phyloP scores from a whole-genome alignment of 2,113 vertebrate genomes.

The Gymnogyps californianus region DNA sequence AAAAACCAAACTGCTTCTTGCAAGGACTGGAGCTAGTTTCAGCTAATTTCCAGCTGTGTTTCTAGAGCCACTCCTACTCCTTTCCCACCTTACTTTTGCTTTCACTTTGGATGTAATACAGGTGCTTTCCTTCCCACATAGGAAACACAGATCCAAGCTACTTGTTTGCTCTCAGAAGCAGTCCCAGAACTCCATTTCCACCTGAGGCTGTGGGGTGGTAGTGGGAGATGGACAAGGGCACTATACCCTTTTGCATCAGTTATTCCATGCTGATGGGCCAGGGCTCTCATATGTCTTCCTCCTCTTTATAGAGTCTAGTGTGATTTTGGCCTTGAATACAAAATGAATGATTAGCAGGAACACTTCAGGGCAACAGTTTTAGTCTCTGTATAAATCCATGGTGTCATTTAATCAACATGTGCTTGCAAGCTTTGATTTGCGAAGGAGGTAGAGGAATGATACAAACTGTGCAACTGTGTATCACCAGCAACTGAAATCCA shows the following conservation, averaged over 20 bases:
- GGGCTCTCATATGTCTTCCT: neutral
- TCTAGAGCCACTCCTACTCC: neutral
- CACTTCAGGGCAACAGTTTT: neutral
- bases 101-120: neutral
- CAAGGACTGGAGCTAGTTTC: neutral
- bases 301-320: neutral
- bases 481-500: neutral
- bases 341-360: neutral
- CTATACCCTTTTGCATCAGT: rapidly evolving
- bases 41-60: neutral
- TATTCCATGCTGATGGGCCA: neutral
- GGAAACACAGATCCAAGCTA: neutral
- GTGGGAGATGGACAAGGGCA: neutral
- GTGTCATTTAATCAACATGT: neutral
- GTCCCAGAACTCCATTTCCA: neutral
- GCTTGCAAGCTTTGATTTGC: neutral
- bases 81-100: neutral
- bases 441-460: neutral
- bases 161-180: neutral
- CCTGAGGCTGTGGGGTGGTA: neutral
- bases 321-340: neutral
- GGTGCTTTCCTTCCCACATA: neutral
- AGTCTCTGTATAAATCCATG: neutral
- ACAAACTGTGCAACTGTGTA: neutral
- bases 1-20: neutral